Conservation (phyloP, 2,113 vertebrate species). For the Pygathrix nemaeus region DNA sequence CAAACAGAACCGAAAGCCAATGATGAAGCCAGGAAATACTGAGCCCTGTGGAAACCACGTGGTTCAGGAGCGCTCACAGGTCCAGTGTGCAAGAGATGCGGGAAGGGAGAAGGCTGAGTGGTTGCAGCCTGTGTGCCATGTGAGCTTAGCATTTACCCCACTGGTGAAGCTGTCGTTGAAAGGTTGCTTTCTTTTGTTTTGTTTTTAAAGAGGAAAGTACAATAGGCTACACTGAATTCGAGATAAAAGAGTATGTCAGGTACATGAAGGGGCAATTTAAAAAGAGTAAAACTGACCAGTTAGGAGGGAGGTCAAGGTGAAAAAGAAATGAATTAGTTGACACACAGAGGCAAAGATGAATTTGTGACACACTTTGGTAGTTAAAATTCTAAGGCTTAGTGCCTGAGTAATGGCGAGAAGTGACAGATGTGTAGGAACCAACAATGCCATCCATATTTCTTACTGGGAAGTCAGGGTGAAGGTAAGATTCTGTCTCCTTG, state of each 20-base stretch:
- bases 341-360: background rate
- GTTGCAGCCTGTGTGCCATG: rapidly evolving
- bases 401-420: background rate
- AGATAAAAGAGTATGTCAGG: background rate
- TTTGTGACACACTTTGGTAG: background rate
- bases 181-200: background rate
- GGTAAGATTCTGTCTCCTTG: too few relatives aligned
- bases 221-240: too few relatives aligned
- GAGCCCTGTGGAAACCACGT: rapidly evolving
- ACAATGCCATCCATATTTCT: rapidly evolving
- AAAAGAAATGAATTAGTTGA: too few relatives aligned
- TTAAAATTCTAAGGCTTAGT: background rate
- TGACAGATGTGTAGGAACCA: background rate
- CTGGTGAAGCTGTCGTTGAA: background rate
- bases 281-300: background rate
- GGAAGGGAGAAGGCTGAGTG: background rate
- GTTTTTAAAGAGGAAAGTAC: background rate
- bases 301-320: background rate
- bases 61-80: rapidly evolving
- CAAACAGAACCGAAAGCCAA: background rate
- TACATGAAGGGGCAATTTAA: background rate
- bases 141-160: too few relatives aligned
- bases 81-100: background rate
- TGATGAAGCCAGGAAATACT: background rate
- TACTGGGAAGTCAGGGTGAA: background rate